Conservation (phyloP, 2,888 invertebrate species). For the Lissocephala sabroskyi region DNA sequence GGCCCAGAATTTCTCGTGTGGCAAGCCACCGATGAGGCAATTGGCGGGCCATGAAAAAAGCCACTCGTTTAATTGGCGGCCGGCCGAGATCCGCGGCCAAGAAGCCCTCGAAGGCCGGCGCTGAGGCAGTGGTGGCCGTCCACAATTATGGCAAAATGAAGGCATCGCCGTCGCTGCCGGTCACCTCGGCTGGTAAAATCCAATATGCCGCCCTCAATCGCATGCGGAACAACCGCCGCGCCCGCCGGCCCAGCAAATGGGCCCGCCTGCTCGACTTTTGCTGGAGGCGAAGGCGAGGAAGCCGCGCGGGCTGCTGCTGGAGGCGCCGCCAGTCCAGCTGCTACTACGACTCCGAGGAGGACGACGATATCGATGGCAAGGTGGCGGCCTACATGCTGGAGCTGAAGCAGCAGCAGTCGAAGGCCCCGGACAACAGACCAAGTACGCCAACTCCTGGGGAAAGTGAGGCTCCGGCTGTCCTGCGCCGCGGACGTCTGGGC, state of each 20-base stretch:
- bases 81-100: neutral
- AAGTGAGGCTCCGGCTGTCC: constrained; percentile 11
- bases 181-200: constrained; percentile 37
- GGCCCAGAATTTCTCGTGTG: neutral
- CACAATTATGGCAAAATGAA: constrained; percentile 52
- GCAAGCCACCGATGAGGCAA: constrained; percentile 13
- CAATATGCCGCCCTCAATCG: constrained; percentile 66
- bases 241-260: constrained; percentile 17
- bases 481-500: constrained; percentile 5
- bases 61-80: constrained; percentile 54
- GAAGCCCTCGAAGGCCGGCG: no score
- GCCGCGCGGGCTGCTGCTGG: constrained; percentile 15
- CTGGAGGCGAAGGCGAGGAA: constrained; percentile 12
- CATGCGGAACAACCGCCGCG: constrained; percentile 38
- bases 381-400: constrained; percentile 66
- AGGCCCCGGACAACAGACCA: constrained; percentile 2
- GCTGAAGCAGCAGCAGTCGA: constrained; percentile 54
- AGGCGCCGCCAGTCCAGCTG: constrained; percentile 10
- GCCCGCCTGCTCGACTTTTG: constrained; percentile 22
- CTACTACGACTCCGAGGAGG: constrained; percentile 53
- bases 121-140: constrained; percentile 33
- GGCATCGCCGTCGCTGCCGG: constrained; percentile 11
- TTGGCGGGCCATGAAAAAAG: constrained; percentile 59
- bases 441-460: constrained; percentile 42
- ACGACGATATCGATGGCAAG: constrained; percentile 69